Percentiles rank a stretch among this genome's conserved stretches.
These are phyloP conservation scores for Lateolabrax maculatus DNA, from an alignment of 2,797 vertebrate genomes.

Conservation along the genomic window DNA sequence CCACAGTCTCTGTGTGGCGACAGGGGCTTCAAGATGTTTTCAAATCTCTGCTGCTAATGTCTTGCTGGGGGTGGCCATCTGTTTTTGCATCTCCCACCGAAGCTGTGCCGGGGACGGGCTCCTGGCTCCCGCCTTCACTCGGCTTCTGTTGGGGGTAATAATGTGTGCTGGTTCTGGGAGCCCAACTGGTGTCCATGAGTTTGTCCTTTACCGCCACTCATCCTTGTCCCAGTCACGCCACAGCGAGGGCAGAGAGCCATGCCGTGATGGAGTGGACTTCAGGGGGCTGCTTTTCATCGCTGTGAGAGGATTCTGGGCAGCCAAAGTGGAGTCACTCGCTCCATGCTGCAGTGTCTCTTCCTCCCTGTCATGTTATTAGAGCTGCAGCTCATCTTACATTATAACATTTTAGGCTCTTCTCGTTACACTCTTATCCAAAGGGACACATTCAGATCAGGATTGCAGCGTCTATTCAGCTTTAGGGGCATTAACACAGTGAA, in stretches of 20 bases:
- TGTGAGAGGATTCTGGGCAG: conserved; percentile 52
- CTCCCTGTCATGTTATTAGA: background rate
- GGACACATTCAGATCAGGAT: background rate
- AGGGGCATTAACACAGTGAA: background rate
- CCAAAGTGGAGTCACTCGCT: conserved; percentile 25
- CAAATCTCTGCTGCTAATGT: conserved; percentile 83
- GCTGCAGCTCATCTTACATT: background rate
- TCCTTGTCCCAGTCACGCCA: conserved; percentile 77
- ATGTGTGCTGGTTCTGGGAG: conserved; percentile 72
- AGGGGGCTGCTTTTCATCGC: conserved; percentile 62
- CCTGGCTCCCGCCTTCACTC: conserved; percentile 63
- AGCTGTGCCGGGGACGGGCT: conserved; percentile 63
- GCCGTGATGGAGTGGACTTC: conserved; percentile 70
- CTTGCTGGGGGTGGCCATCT: conserved; percentile 86
- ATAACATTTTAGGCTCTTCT: conserved; percentile 1
- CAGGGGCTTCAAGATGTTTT: conserved; percentile 85
- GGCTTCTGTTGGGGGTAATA: conserved; percentile 75
- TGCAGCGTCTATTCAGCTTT: background rate
- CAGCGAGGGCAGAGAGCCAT: conserved; percentile 70
- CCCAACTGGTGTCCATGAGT: conserved; percentile 74
- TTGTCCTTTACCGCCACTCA: conserved; percentile 81
- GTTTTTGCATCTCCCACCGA: conserved; percentile 80
- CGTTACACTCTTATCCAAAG: background rate
- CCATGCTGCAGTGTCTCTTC: background rate
- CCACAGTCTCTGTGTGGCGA: conserved; percentile 69